Percentiles rank a stretch among this genome's conserved stretches.
phyloP scores from a whole-genome alignment of 2,113 vertebrate genomes.

The Chitala chitala region DNA sequence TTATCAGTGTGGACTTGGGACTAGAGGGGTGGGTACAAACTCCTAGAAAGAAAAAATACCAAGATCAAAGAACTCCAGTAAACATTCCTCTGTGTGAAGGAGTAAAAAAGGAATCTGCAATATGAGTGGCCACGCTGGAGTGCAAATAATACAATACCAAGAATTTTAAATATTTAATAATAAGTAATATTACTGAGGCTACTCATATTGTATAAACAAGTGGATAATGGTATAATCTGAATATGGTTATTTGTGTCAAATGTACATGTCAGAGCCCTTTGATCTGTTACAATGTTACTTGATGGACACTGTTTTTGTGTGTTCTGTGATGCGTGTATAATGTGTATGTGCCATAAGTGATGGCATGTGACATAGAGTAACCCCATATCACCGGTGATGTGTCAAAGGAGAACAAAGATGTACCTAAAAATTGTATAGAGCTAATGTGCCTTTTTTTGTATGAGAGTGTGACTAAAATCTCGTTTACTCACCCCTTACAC shows the following conservation, averaged over 20 bases:
- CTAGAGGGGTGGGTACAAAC: no score
- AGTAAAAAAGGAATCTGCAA: background rate
- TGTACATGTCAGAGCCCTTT: background rate
- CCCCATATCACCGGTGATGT: no score
- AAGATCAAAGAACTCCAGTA: background rate
- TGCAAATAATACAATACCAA: background rate
- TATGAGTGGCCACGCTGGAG: background rate
- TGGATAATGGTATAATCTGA: background rate
- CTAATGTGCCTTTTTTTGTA: background rate
- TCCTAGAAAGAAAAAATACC: no score
- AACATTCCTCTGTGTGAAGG: background rate
- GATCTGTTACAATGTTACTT: background rate
- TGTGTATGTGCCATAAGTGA: conserved; percentile 11
- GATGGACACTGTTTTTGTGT: background rate
- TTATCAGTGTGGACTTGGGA: no score
- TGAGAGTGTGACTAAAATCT: conserved; percentile 8
- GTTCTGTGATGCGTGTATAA: no score
- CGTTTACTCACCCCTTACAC: background rate
- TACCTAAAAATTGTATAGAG: background rate
- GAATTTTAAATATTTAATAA: background rate
- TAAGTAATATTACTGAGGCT: no score
- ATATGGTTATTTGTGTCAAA: background rate
- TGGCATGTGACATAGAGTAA: no score
- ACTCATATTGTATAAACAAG: no score
- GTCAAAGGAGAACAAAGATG: no score